Percentiles rank a stretch among this genome's conserved stretches.
Conservation (phyloP, 2,113 vertebrate genomes). For the Oryzias javanicus region DNA sequence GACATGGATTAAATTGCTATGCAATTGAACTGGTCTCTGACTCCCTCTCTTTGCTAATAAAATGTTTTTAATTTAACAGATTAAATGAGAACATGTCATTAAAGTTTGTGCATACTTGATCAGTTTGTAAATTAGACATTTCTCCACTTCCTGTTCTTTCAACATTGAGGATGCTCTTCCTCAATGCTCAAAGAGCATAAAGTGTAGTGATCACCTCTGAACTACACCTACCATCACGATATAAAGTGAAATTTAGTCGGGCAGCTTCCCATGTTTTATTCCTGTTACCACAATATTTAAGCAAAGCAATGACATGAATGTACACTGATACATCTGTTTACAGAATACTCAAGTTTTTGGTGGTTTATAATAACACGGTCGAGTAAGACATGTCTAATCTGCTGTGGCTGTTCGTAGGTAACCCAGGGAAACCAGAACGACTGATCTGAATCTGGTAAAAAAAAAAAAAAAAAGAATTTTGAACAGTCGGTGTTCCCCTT, state of each 20-base stretch:
- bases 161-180: not conserved
- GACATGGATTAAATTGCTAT: conserved; percentile 84
- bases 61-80: conserved; percentile 75
- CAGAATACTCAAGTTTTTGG: too few relatives aligned
- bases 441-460: conserved; percentile 8
- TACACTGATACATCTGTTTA: conserved; percentile 42
- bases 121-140: conserved; percentile 64
- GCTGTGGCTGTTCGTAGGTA: conserved; percentile 37
- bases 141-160: conserved; percentile 46
- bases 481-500: conserved; percentile 29
- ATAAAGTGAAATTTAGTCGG: conserved; percentile 25
- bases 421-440: conserved; percentile 1
- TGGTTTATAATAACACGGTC: too few relatives aligned
- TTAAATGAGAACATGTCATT: conserved; percentile 63
- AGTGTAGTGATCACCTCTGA: conserved; percentile 35
- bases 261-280: conserved; percentile 20
- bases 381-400: conserved; percentile 15
- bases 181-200: conserved; percentile 11
- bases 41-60: conserved; percentile 77
- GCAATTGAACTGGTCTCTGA: conserved; percentile 82
- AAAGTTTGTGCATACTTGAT: conserved; percentile 67
- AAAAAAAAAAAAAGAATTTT: conserved; percentile 5
- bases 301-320: conserved; percentile 48
- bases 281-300: conserved; percentile 50
- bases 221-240: conserved; percentile 20